phyloP scores from a whole-genome alignment of 2,797 vertebrate genomes.

The Manis crassicaudata region DNA sequence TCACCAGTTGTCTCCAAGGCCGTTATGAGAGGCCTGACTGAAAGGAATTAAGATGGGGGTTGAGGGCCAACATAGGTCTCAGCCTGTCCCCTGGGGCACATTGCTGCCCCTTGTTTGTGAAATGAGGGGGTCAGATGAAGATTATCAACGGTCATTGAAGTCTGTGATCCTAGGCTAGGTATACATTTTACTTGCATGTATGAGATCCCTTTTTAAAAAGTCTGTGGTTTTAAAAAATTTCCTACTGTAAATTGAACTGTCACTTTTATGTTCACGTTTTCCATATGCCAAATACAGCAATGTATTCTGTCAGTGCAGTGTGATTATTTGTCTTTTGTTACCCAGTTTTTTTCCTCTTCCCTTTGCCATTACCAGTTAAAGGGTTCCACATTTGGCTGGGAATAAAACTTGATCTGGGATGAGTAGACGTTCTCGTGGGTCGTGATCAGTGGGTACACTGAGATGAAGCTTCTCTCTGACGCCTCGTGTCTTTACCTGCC shows the following conservation, averaged over 20 bases:
- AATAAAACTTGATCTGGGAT: neutral
- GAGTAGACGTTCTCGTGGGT: neutral
- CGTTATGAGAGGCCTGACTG: neutral
- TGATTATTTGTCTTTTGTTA: neutral
- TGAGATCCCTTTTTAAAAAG: neutral
- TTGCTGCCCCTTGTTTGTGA: neutral
- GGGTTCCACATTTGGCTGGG: neutral
- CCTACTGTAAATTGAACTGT: neutral
- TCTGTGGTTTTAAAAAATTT: neutral
- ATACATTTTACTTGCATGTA: neutral
- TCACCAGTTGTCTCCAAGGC: neutral
- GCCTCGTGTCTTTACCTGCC: neutral
- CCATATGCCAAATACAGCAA: neutral
- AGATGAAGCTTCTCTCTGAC: rapidly evolving
- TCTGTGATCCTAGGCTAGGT: neutral
- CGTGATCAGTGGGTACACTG: rapidly evolving
- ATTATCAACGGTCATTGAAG: rapidly evolving
- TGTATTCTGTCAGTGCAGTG: rapidly evolving
- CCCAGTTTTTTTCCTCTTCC: neutral
- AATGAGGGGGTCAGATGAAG: neutral
- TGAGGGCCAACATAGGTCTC: neutral
- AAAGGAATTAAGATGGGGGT: neutral
- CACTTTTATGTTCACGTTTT: neutral
- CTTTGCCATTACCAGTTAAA: neutral
- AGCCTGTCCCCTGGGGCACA: neutral